A percentile compares a stretch with the other conserved stretches of the same genome.
phyloP scores from a whole-genome alignment of 2,797 vertebrate genomes.

The Hozukius guyotensis region DNA sequence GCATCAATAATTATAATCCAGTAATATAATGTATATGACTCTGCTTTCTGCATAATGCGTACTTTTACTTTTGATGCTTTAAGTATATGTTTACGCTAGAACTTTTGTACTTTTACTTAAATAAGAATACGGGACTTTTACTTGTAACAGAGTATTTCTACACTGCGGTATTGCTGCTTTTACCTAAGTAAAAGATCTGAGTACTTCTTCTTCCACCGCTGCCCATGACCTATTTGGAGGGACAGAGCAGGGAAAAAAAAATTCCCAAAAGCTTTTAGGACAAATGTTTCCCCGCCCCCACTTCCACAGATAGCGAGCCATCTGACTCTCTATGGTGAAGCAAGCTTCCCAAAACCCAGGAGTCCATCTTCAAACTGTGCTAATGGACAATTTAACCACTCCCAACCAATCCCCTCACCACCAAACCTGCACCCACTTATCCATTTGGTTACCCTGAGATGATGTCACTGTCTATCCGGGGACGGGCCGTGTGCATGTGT shows the following conservation, averaged over 20 bases:
- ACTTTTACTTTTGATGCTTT: no score
- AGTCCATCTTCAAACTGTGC: conserved; percentile 51
- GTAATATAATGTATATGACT: no score
- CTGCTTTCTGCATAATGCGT: no score
- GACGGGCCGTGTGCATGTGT: neutral
- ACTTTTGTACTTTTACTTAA: no score
- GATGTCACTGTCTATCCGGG: conserved; percentile 52
- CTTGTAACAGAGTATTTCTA: no score
- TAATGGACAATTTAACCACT: conserved; percentile 70
- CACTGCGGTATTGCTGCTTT: neutral
- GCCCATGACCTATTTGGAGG: neutral
- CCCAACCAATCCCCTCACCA: conserved; percentile 31
- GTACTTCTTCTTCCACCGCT: neutral
- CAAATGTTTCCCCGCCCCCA: neutral
- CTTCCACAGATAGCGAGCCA: conserved; percentile 28
- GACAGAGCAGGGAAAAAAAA: neutral
- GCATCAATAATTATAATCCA: no score
- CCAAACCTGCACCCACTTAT: conserved; percentile 44
- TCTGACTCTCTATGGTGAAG: conserved; percentile 25
- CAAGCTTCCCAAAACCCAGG: conserved; percentile 51
- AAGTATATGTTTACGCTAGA: no score
- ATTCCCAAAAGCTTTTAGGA: conserved; percentile 44
- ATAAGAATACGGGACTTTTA: neutral
- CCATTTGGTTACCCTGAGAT: conserved; percentile 62
- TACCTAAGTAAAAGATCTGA: neutral